Base-by-base conservation (phyloP, 2,797 vertebrate genomes). In the Danionella dracula region DNA sequence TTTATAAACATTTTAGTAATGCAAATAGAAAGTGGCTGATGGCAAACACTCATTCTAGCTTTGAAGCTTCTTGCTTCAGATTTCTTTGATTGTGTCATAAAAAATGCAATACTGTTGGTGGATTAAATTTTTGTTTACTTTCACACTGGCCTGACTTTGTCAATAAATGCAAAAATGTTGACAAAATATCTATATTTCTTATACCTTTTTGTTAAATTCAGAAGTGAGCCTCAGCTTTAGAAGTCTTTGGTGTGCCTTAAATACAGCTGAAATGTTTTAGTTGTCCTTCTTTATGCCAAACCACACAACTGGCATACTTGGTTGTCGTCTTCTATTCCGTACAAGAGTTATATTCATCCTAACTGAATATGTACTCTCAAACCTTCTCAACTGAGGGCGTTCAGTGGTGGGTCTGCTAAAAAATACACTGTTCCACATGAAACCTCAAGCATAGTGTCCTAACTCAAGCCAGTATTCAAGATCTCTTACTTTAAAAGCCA, bases 221-320 rank as follows among this genome's bases (percentile, higher is more conserved):
- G 4, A 13, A 29, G 29, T 50, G 5, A 32, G 8, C 16, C 27
- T 12, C 9, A 27, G 23, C 32, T 27, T 8, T 48, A 9, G 9
- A 21, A 60, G 45, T 45, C 29, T 45, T 21, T 46, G 51, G 63
- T 48, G 32, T 19, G 13, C 13, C 11, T 19, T 38, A 45, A 63
- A 66, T 23, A 42, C n/a, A 9, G 31, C 19, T 55, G 13, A 65
- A 27, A 55, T 65, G 13, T 45, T 65, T 55, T n/a, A n/a, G 15
- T 21, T 56, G 41, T 15, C 32, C n/a, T 5, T 21, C 15, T 34
- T 31, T 17, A 21, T n/a, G 53, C 27, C 27, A 38, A 66, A 66
- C 51, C 63, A 48, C 51, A 66, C 20, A 40, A 8, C 42, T 13
- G 50, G 31, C 13, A 15, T 41, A 46, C 20, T 56, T 12, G 55